Conservation (phyloP, 2,797 vertebrate species). For the Molossus alvarezi region DNA sequence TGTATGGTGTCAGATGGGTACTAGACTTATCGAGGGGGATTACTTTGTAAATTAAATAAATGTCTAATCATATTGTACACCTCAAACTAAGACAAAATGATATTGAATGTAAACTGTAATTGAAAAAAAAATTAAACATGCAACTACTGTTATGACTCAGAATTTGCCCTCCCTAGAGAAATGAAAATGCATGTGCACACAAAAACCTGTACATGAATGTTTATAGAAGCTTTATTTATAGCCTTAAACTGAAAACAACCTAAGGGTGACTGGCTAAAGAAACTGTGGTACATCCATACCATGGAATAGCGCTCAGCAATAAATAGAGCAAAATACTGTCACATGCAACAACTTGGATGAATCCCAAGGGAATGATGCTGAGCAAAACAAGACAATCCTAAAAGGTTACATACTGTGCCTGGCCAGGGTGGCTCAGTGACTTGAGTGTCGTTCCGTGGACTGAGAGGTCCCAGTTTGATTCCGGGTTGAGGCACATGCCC, state of each 20-base stretch:
- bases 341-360: constrained; percentile 3
- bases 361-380: not conserved
- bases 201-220: not conserved
- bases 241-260: constrained; percentile 17
- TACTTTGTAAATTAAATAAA: not conserved
- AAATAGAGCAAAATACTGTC: not conserved
- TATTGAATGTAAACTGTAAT: not conserved
- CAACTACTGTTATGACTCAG: not conserved
- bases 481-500: no score
- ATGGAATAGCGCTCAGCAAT: not conserved
- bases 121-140: not conserved
- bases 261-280: constrained; percentile 43
- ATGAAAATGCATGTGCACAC: constrained; percentile 10
- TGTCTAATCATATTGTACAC: not conserved
- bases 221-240: constrained; percentile 47
- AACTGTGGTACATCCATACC: not conserved
- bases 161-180: constrained; percentile 48
- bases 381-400: constrained; percentile 32
- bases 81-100: not conserved
- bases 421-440: no score
- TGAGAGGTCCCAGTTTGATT: no score
- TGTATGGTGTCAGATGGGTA: not conserved
- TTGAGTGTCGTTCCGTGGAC: no score
- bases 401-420: not conserved
- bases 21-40: not conserved